Evolutionary conservation across 2,797 vertebrate genomes (phyloP).

Genomic region (Potorous gilbertii): DNA sequence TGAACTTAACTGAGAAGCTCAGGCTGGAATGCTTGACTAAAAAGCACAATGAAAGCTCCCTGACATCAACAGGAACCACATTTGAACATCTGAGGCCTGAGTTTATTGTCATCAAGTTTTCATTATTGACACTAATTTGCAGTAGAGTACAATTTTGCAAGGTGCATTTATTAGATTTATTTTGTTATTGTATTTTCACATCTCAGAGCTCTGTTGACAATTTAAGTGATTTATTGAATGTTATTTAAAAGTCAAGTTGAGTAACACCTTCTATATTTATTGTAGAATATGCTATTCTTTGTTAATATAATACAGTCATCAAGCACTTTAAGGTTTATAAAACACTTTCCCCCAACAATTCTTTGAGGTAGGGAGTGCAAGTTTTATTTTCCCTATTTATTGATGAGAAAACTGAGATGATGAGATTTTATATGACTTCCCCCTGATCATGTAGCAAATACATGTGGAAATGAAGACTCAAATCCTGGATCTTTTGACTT

Average conservation of each 20-base stretch:
- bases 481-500: neutral
- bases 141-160: neutral
- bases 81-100: neutral
- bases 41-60: neutral
- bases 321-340: neutral
- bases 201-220: neutral
- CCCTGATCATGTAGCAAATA: neutral
- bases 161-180: neutral
- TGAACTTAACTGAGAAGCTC: neutral
- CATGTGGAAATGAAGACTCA: neutral
- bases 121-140: constrained; percentile 17
- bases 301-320: neutral
- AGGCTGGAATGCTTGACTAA: neutral
- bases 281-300: neutral
- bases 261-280: neutral
- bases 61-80: neutral
- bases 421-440: neutral
- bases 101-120: neutral
- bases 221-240: neutral
- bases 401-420: neutral
- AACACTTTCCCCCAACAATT: neutral
- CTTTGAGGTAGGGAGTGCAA: neutral
- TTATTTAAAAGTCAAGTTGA: constrained; percentile 22
- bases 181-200: constrained; percentile 18
- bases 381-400: neutral